A percentile compares a stretch with the other conserved stretches of the same genome.
Conservation (phyloP, 1,140 invertebrate species). For the Microvelia longipes region DNA sequence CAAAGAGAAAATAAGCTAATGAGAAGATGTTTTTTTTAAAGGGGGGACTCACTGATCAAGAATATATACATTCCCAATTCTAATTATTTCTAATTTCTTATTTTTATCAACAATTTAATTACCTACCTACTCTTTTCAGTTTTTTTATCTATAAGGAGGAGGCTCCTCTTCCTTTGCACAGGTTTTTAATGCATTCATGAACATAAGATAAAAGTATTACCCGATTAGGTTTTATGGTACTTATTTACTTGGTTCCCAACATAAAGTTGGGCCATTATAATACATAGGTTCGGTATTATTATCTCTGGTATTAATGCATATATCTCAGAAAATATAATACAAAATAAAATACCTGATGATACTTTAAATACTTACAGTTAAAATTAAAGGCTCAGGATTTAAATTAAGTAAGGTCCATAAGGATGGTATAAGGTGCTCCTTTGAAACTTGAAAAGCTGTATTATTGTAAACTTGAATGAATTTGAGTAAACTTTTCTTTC, state of each 20-base stretch:
- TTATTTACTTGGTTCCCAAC: background rate
- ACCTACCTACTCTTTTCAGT: background rate
- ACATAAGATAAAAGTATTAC: too few relatives aligned
- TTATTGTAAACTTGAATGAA: background rate
- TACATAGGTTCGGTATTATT: background rate
- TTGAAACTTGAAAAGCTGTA: background rate
- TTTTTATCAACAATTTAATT: background rate
- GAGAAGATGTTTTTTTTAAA: background rate
- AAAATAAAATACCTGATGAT: background rate
- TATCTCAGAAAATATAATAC: background rate
- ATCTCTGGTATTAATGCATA: conserved; percentile 1
- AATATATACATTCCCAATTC: background rate
- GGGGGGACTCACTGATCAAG: background rate
- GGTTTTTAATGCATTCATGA: too few relatives aligned
- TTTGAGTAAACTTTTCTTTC: background rate
- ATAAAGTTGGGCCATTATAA: background rate
- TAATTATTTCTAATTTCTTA: background rate
- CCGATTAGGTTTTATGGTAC: too few relatives aligned
- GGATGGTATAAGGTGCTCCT: background rate
- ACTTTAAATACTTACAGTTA: conserved; percentile 13
- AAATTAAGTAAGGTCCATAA: conserved; percentile 12
- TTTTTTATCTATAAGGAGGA: too few relatives aligned
- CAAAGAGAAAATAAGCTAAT: too few relatives aligned
- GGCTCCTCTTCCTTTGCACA: too few relatives aligned
- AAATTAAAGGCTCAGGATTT: conserved; percentile 19